Conservation (phyloP, 2,797 vertebrate species). For the Psittacula derbiana region DNA sequence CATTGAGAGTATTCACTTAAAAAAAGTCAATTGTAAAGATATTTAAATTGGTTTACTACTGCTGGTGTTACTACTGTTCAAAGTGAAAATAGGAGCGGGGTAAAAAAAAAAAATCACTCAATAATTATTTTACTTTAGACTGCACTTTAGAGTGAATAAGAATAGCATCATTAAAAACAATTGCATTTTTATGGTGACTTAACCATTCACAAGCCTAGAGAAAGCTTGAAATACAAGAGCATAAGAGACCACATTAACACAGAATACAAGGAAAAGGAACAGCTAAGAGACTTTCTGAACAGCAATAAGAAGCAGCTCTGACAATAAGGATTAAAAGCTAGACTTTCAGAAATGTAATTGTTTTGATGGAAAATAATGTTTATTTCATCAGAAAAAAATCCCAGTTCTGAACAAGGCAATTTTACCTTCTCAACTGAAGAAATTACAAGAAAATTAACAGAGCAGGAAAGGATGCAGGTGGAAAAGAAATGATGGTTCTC, state of each 20-base stretch:
- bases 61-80: neutral
- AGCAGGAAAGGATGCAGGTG: fast-evolving
- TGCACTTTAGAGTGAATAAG: neutral
- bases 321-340: neutral
- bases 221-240: neutral
- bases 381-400: neutral
- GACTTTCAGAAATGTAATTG: neutral
- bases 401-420: neutral
- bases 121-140: neutral
- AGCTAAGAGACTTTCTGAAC: neutral
- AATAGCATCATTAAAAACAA: neutral
- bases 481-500: neutral
- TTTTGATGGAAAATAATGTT: neutral
- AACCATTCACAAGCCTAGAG: neutral
- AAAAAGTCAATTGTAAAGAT: neutral
- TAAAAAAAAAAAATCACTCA: neutral
- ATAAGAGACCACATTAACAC: neutral
- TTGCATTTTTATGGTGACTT: neutral
- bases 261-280: neutral
- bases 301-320: neutral
- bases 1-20: neutral
- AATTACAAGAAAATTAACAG: neutral
- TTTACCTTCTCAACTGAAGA: neutral
- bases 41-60: neutral
- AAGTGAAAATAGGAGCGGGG: neutral